phyloP scores from a whole-genome alignment of 2,797 vertebrate species.

The Emydoidea blandingii region DNA sequence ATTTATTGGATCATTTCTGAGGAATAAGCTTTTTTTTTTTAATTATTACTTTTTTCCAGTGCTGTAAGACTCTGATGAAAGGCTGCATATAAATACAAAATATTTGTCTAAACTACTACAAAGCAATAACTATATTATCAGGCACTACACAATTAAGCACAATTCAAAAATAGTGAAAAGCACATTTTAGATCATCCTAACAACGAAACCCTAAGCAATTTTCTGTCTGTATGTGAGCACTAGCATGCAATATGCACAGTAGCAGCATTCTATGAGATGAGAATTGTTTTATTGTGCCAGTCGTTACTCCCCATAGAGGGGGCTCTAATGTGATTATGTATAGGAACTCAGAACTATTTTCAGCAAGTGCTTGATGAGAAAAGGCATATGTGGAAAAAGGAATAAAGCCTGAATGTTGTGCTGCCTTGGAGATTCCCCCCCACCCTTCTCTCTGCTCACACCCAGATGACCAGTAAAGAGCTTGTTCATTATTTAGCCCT shows the following conservation, averaged over 20 bases:
- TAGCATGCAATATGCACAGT: not conserved
- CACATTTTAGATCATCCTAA: not conserved
- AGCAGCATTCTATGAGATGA: not conserved
- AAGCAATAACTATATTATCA: not conserved
- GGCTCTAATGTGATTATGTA: not conserved
- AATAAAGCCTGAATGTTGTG: not conserved
- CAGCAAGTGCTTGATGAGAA: not conserved
- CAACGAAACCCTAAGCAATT: not conserved
- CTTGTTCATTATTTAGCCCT: not conserved
- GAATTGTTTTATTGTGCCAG: not conserved
- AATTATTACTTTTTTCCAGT: not conserved
- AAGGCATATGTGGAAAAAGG: not conserved
- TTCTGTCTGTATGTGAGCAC: rapidly evolving
- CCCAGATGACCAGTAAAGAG: not conserved
- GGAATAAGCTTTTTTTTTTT: not conserved
- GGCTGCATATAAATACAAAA: not conserved
- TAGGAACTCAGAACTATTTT: not conserved
- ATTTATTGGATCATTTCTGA: not conserved
- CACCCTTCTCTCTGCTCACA: not conserved
- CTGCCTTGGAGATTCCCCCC: not conserved
- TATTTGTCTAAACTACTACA: rapidly evolving
- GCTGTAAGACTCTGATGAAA: not conserved
- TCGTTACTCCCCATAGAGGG: not conserved
- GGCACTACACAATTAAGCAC: not conserved
- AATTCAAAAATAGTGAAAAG: not conserved